phyloP scores from a whole-genome alignment of 2,797 vertebrate genomes.

The Syncerus caffer region DNA sequence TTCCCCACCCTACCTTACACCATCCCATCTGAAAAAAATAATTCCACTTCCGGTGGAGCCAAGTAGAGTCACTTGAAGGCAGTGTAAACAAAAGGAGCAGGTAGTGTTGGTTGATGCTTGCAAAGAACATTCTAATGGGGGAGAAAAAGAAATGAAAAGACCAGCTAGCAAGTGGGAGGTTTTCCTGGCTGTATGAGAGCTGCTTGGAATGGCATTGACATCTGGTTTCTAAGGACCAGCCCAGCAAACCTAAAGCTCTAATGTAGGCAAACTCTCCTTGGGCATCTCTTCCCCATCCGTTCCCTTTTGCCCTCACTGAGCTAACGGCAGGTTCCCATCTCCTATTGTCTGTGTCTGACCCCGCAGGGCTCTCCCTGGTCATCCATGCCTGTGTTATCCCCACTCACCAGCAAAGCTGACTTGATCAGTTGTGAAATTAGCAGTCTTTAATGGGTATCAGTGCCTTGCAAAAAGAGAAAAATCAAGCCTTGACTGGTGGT shows the following conservation, averaged over 20 bases:
- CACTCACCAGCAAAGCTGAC: neutral
- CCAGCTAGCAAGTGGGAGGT: neutral
- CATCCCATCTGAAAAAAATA: constrained; percentile 80
- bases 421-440: neutral
- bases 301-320: neutral
- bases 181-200: neutral
- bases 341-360: neutral
- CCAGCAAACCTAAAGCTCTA: neutral
- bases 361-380: neutral
- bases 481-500: neutral
- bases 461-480: neutral
- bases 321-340: neutral
- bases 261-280: neutral
- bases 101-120: constrained; percentile 30
- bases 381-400: neutral
- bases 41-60: constrained; percentile 72
- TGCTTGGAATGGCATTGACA: neutral
- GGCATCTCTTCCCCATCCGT: neutral
- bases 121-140: constrained; percentile 48
- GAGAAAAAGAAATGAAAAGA: neutral
- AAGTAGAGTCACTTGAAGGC: constrained; percentile 70
- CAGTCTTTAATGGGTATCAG: neutral
- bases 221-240: neutral
- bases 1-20: constrained; percentile 67
- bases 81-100: constrained; percentile 56